phyloP scores from a whole-genome alignment of 2,113 vertebrate species.

The Carassius carassius region DNA sequence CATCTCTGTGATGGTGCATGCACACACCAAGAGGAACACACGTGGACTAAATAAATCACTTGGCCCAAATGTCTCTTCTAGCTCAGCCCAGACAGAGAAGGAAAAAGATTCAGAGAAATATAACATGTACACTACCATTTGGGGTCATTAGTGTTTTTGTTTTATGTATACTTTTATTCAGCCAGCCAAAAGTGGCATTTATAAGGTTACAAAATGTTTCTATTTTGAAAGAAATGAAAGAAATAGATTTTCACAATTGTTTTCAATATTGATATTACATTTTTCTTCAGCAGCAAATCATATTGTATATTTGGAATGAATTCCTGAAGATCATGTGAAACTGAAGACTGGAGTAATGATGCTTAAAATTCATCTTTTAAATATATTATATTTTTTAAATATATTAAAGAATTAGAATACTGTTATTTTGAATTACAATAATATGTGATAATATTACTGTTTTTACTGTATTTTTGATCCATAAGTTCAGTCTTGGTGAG shows the following conservation, averaged over 20 bases:
- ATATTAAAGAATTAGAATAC: not conserved
- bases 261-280: not conserved
- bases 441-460: not conserved
- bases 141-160: not conserved
- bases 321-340: not conserved
- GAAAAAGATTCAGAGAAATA: not conserved
- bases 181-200: not conserved
- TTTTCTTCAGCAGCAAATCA: no score
- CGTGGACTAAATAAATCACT: slow-evolving; percentile 15
- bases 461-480: not conserved
- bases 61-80: not conserved
- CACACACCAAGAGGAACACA: not conserved
- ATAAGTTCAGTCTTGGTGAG: not conserved
- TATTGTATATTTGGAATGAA: not conserved
- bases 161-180: not conserved
- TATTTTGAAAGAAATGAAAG: not conserved
- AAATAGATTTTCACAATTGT: not conserved
- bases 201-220: not conserved
- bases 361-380: no score
- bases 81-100: not conserved
- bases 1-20: not conserved
- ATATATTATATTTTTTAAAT: no score
- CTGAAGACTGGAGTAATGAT: not conserved
- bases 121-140: not conserved
- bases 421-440: not conserved